These are phyloP conservation scores for Mormyrops attenuatus DNA, from an alignment of 2,797 vertebrate genomes.

Conservation along the genomic window DNA sequence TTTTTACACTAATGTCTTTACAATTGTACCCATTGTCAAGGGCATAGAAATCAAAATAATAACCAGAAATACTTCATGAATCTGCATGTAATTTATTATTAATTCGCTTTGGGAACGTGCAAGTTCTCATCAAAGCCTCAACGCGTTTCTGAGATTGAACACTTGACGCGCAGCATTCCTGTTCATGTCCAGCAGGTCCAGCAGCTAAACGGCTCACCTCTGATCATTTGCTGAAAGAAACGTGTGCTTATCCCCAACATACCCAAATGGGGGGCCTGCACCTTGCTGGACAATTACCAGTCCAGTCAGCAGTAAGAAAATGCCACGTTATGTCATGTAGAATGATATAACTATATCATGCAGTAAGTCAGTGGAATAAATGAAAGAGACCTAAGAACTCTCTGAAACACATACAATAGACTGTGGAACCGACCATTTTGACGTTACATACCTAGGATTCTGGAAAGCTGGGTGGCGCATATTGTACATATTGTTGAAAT, in stretches of 20 bases:
- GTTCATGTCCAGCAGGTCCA: not conserved
- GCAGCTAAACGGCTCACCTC: not conserved
- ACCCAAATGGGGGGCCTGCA: not conserved
- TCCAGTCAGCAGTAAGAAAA: not conserved
- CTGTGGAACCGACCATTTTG: not conserved
- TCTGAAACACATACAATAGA: not conserved
- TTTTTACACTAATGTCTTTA: not conserved
- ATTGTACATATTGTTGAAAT: not conserved
- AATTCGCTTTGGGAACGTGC: not conserved
- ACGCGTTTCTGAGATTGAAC: not conserved
- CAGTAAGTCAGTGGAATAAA: not conserved
- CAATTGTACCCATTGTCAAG: not conserved
- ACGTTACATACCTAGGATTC: not conserved
- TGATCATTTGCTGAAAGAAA: not conserved
- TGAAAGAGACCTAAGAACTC: not conserved
- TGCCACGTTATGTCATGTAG: not conserved
- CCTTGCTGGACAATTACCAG: not conserved
- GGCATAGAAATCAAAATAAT: not conserved
- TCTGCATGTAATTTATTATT: not conserved
- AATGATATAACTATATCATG: not conserved
- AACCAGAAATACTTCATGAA: not conserved
- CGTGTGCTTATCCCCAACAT: not conserved
- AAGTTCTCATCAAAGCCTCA: not conserved
- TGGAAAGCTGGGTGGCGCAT: not conserved
- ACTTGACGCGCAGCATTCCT: not conserved